Base-by-base conservation (phyloP, 2,797 vertebrate species). In the Rhabdomys pumilio region DNA sequence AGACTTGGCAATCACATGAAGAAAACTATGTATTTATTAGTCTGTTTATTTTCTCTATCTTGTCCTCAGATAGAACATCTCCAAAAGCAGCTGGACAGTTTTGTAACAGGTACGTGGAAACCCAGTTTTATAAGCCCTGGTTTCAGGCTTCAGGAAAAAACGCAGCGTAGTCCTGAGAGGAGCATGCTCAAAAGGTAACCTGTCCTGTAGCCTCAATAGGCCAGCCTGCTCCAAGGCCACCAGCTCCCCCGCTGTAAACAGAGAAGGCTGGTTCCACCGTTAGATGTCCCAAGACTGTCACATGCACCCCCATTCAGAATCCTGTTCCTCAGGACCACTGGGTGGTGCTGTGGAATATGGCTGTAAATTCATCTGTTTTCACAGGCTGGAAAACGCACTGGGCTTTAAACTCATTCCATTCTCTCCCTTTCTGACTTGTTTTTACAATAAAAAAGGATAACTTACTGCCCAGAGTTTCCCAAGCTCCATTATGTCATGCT, bases 341-440 rank as follows among this genome's bases (percentile, higher is more conserved):
- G 96, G 87, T 91, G 96, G 89, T 94, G 77, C 96, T 96, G 86
- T 95, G 88, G 65, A 67, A 87, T 87, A 81, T 1, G 20, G 34
- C 93, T 50, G 10, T 57, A 34, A 24, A 34, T 50, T 84, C 20
- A 81, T 47, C 85, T 72, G 5, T 82, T 86, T 77, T 89, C 31
- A 67, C 53, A 75, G 61, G 2, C 34, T 47, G 26, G 50, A 59
- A 91, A 91, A 76, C n/a, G 24, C 94, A 92, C 26, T 44, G 63
- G 13, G 80, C 90, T 73, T 91, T 65, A 3, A 53, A 55, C 20
- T 3, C 20, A n/a, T 8, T 38, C 10, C 17, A 34, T 44, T 29
- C 0, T 4, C 41, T 47, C 17, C 5, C 17, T 29, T 34, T 22
- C 10, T 4, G 0, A 22, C 19, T 84, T 31, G 44, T 69, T 53